Percentiles rank a stretch among this genome's conserved stretches.
Conservation (phyloP, 2,888 invertebrate species). For the Copidosoma aretas region DNA sequence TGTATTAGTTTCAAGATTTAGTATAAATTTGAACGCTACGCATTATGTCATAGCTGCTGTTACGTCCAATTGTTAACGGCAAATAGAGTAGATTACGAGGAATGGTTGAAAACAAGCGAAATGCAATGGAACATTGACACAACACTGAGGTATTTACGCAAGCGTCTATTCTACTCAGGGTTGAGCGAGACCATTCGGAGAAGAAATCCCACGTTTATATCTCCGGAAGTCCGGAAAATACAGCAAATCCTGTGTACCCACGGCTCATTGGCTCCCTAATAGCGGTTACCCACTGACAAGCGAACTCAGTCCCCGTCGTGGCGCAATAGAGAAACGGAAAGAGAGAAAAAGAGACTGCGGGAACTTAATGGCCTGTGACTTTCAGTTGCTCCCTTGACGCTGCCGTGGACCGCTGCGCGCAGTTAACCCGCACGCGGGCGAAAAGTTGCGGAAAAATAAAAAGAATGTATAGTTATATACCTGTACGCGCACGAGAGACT, state of each 20-base stretch:
- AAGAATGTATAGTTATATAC: no score
- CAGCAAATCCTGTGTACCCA: constrained; percentile 47
- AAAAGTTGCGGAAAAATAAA: no score
- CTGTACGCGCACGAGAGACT: no score
- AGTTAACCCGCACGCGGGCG: no score
- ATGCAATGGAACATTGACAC: not conserved
- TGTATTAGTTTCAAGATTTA: no score
- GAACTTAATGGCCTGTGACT: constrained; percentile 60
- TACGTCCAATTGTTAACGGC: no score
- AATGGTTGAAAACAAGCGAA: not conserved
- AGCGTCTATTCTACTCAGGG: no score
- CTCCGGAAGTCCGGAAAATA: constrained; percentile 55
- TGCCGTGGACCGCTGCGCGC: no score
- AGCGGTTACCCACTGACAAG: constrained; percentile 60
- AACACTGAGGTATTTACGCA: not conserved
- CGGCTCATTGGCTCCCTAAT: constrained; percentile 61
- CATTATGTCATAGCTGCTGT: no score
- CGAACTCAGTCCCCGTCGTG: constrained; percentile 48
- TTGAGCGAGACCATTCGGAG: not conserved
- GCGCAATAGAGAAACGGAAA: constrained; percentile 43
- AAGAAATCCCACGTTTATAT: constrained; percentile 19
- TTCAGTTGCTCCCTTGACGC: not conserved
- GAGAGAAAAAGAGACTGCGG: constrained; percentile 27
- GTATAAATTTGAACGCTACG: no score
- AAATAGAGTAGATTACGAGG: no score